Conservation (phyloP, 2,797 vertebrate genomes). For the Sebastes oblongus region DNA sequence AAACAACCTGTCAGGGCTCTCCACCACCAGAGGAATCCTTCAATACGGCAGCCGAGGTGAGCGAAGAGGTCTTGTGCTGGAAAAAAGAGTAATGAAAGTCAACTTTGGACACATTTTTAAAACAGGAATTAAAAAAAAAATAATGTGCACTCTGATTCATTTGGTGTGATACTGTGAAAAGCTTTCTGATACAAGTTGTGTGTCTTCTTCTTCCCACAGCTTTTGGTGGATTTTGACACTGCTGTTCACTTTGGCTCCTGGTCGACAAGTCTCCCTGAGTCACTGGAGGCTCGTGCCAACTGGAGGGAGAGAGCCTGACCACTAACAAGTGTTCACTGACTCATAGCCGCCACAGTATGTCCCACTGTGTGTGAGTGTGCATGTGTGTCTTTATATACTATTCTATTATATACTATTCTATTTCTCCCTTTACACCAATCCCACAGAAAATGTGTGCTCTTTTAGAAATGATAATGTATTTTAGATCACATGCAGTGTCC, state of each 20-base stretch:
- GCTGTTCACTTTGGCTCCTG: constrained; percentile 78
- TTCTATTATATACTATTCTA: constrained; percentile 63
- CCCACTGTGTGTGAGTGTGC: constrained; percentile 54
- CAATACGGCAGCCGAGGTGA: constrained; percentile 45
- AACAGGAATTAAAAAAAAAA: background rate
- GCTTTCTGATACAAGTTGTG: constrained; percentile 48
- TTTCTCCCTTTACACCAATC: constrained; percentile 68
- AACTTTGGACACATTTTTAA: constrained; percentile 18
- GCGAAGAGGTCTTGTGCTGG: constrained; percentile 39
- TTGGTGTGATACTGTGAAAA: constrained; percentile 41
- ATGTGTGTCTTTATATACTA: constrained; percentile 54
- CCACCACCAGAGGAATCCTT: constrained; percentile 57
- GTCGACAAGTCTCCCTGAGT: constrained; percentile 80
- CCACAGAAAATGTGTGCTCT: constrained; percentile 72
- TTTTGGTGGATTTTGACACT: constrained; percentile 73
- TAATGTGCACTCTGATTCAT: constrained; percentile 38
- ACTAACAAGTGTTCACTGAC: constrained; percentile 82
- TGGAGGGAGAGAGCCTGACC: constrained; percentile 75
- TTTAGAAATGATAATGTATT: constrained; percentile 35
- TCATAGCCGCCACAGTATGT: constrained; percentile 78
- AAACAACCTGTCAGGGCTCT: constrained; percentile 74
- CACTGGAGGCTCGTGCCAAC: constrained; percentile 77
- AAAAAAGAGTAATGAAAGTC: constrained; percentile 47
- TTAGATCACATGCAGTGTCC: constrained; percentile 26
- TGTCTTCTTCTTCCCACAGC: constrained; percentile 66